Conservation (phyloP, 1,140 invertebrate genomes). For the Cephus cinctus region DNA sequence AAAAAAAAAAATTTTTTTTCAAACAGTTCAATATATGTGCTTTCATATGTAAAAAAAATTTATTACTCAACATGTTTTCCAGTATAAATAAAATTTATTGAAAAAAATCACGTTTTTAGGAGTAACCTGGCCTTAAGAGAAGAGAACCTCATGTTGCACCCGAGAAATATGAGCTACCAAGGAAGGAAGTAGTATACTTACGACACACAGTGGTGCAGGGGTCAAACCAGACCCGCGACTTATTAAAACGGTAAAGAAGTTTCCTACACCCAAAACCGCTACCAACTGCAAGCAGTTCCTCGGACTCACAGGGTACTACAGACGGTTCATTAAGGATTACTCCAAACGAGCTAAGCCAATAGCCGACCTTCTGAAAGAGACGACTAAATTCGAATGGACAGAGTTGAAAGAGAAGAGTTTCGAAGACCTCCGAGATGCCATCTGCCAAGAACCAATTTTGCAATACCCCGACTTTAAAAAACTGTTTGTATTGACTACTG, state of each 20-base stretch:
- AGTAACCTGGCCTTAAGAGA: too few species aligned
- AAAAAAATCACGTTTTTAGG: too few species aligned
- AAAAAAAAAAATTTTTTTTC: too few species aligned
- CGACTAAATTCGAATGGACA: slow-evolving; percentile 13
- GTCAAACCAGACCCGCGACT: slow-evolving; percentile 25
- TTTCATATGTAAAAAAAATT: too few species aligned
- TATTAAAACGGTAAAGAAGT: slow-evolving; percentile 19
- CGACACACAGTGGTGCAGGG: slow-evolving; percentile 19
- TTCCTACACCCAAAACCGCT: slow-evolving; percentile 19
- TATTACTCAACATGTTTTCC: too few species aligned
- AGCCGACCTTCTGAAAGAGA: slow-evolving; percentile 24
- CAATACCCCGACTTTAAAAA: slow-evolving; percentile 27
- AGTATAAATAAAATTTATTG: too few species aligned
- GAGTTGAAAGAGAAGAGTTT: slow-evolving; percentile 13
- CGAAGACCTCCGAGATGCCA: slow-evolving; percentile 9
- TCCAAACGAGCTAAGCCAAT: slow-evolving; percentile 25
- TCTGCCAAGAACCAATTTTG: slow-evolving; percentile 18
- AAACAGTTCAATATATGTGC: too few species aligned
- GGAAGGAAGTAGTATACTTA: too few species aligned
- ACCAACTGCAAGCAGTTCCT: slow-evolving; percentile 25
- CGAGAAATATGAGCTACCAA: too few species aligned
- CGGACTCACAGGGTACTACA: slow-evolving; percentile 31
- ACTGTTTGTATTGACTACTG: slow-evolving; percentile 27
- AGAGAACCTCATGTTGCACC: too few species aligned
- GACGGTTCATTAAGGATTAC: slow-evolving; percentile 29